phyloP scores from a whole-genome alignment of 2,113 vertebrate species.

The Sinocyclocheilus grahami region DNA sequence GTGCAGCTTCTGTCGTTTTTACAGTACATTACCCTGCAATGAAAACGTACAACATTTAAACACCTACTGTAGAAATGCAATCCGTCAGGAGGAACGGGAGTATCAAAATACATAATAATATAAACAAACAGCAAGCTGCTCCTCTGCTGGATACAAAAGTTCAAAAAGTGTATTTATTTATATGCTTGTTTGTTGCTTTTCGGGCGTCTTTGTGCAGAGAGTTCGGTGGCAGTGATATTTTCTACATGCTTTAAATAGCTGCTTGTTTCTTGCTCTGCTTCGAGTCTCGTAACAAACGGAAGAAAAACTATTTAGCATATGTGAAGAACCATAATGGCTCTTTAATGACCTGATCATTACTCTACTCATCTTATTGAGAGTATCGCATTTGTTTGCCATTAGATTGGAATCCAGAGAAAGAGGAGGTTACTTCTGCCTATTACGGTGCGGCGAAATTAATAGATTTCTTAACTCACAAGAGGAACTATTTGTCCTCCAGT shows the following conservation, averaged over 20 bases:
- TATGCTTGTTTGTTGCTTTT: not conserved
- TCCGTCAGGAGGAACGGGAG: not conserved
- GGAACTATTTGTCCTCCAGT: slow-evolving; percentile 71
- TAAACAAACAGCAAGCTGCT: slow-evolving; percentile 19
- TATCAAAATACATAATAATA: not conserved
- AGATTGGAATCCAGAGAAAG: slow-evolving; percentile 46
- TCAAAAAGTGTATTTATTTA: slow-evolving; percentile 1
- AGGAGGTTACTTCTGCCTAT: slow-evolving; percentile 67
- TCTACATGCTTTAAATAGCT: not conserved
- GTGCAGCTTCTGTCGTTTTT: slow-evolving; percentile 30
- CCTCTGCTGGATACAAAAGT: not conserved
- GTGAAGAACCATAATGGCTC: not conserved
- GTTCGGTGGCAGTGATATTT: not conserved
- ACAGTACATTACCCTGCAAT: slow-evolving; percentile 28
- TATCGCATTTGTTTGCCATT: slow-evolving; percentile 23
- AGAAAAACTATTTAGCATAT: not conserved
- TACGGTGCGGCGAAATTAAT: slow-evolving; percentile 67
- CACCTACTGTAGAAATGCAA: not conserved
- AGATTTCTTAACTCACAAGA: slow-evolving; percentile 72
- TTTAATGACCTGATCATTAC: slow-evolving; percentile 30
- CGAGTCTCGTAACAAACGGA: not conserved
- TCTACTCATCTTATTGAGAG: slow-evolving; percentile 6
- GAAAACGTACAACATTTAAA: not conserved
- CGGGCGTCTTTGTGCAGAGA: not conserved
- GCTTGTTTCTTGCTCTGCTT: not conserved